These are phyloP conservation scores for Leptobrachium leishanense DNA, from an alignment of 2,113 vertebrate genomes.

Conservation along the genomic window DNA sequence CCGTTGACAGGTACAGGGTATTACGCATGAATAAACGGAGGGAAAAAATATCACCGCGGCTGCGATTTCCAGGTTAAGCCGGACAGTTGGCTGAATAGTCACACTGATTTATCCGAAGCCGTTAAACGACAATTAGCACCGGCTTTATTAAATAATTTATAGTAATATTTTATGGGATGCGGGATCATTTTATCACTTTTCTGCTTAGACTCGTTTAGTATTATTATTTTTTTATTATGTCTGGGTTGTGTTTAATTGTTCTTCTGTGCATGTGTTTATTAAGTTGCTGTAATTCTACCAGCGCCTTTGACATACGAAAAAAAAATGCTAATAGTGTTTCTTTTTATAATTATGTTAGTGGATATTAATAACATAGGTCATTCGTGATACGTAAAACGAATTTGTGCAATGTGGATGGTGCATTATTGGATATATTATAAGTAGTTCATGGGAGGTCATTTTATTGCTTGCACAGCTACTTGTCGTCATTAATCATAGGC, in stretches of 20 bases:
- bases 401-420: no score
- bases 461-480: no score
- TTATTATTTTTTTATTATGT: neutral
- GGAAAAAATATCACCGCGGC: neutral
- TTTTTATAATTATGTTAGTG: no score
- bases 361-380: no score
- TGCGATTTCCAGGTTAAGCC: no score
- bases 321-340: no score
- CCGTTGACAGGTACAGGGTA: neutral
- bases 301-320: no score
- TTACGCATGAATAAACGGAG: neutral
- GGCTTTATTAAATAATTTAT: neutral
- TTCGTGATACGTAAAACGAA: no score
- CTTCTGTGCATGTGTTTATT: neutral
- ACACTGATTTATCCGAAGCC: neutral
- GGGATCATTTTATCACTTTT: neutral
- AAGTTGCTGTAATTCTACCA: neutral
- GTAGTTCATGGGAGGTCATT: no score
- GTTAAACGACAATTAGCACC: neutral
- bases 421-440: no score
- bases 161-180: neutral
- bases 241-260: neutral
- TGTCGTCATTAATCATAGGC: no score
- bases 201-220: neutral
- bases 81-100: neutral